Base-by-base conservation (phyloP, 2,888 invertebrate genomes). In the Amphipyra berbera region DNA sequence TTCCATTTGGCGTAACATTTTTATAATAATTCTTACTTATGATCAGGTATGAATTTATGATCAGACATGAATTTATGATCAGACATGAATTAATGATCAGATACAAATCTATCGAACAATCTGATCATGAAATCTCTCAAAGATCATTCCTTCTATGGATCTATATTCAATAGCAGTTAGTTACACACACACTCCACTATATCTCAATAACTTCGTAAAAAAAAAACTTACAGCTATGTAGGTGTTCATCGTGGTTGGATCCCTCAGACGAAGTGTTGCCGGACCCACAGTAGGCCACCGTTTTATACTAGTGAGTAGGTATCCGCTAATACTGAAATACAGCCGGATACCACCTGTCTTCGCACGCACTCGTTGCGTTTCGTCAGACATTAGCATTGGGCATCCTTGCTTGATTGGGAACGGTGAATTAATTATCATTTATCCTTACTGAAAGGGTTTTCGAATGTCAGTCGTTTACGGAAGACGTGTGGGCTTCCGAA, bases 241-340 rank as follows among this genome's bases (percentile, higher is more conserved):
- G 87, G 89, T 86, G 87, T 93, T 92, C 94, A 94, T 93, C 67
- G 86, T 90, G 71, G 82, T 87, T 79, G 77, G 42, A 60, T 77
- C 75, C 81, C 81, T 82, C 81, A 87, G 88, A 88, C 90, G 90
- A 93, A 90, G 89, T 94, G 90, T 91, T 66, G 63, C 38, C 48
- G 37, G 7, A 33, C 13, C 40, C 1, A 0, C 10, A 48, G 33
- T 27, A 14, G 10, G 10, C 27, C 44, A 49, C n/a, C 50, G 42
- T 78, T 77, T 64, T 78, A 78, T 78, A 78, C 53, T 42, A 30
- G 30, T 10, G 8, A 8, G 9, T 3, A 37, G 41, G 75, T 66
- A 61, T 60, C 71, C 68, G 56, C 35, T 47, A 9, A 37, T 13
- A 37, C 69, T 64, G 75, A 82, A 81, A 73, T 55, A 46, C 62